Conservation (phyloP, 2,888 invertebrate species). For the Drosophila leonis region DNA sequence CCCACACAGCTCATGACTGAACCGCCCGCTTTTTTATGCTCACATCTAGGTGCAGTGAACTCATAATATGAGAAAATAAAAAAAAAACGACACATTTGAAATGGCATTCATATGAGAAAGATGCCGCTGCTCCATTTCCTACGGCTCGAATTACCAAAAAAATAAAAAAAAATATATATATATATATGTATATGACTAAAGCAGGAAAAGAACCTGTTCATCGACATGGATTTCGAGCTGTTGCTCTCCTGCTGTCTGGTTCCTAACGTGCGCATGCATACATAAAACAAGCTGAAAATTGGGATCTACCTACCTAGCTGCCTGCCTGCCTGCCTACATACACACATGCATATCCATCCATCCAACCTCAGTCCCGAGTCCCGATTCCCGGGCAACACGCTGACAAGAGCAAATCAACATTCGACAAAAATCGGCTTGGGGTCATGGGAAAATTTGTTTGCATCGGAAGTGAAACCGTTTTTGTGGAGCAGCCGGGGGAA, state of each 20-base stretch:
- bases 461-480: constrained; percentile 79
- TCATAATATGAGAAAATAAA: constrained; percentile 44
- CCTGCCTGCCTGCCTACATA: constrained; percentile 28
- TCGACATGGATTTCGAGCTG: constrained; percentile 37
- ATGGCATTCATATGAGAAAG: constrained; percentile 67
- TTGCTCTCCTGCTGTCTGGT: constrained; percentile 22
- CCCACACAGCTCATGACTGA: constrained; percentile 42
- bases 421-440: constrained; percentile 47
- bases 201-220: constrained; percentile 77
- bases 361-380: background rate
- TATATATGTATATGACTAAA: constrained; percentile 25
- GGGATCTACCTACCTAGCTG: constrained; percentile 35
- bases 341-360: constrained; percentile 23
- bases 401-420: constrained; percentile 71
- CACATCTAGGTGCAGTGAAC: constrained; percentile 67
- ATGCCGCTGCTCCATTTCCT: constrained; percentile 72
- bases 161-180: constrained; percentile 5
- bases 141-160: constrained; percentile 70
- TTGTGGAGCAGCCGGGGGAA: constrained; percentile 6
- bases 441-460: constrained; percentile 73
- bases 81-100: constrained; percentile 54
- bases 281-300: constrained; percentile 55
- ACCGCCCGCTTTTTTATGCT: constrained; percentile 31
- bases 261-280: constrained; percentile 58
- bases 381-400: constrained; percentile 28